Base-by-base conservation (phyloP, 2,888 invertebrate genomes). In the Salpingus planirostris region DNA sequence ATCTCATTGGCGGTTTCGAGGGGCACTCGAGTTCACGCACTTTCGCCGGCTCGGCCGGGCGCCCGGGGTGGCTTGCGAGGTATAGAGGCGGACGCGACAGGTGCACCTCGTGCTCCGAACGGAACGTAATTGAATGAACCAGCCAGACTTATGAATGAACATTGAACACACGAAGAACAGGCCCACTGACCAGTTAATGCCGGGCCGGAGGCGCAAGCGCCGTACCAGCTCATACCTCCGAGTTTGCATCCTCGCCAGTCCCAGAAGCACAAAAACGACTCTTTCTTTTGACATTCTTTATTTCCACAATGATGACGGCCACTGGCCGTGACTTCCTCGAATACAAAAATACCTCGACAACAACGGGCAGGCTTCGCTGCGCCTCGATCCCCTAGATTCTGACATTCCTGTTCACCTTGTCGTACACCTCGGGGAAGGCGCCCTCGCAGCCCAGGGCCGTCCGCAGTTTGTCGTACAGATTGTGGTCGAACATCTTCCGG, bases 361-460 rank as follows among this genome's bases (percentile, higher is more conserved):
- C 11, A 29, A 31, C 13, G 13, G 22, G 15, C n/a, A 26, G 26
- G 22, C 27, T 21, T 18, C 27, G 13, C 11, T 14, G 24, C n/a
- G 21, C 8, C 21, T 29, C 13, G 6, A n/a, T 28, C 11, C 10
- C 22, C 31, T 59, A 71, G 48, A 65, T 66, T 36, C 76, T 62
- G 10, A 74, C 78, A 40, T 54, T 59, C 46, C 68, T 71, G 36
- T 72, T 76, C 5, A 80, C 73, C 54, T 88, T 88, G 27, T 81
- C 84, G 49, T 85, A 88, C 8, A 87, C 76, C 52, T 84, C 81
- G 0, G 87, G 85, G 60, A 88, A 87, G 1, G 86, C 87, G 3
- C 73, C 69, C 42, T 69, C 64, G 60, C 83, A 83, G 28, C 75
- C 52, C 10, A 80, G 63, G 8, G 67, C 54, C 1, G 67, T 58